Conservation (phyloP, 2,113 vertebrate species). For the Petaurus breviceps region DNA sequence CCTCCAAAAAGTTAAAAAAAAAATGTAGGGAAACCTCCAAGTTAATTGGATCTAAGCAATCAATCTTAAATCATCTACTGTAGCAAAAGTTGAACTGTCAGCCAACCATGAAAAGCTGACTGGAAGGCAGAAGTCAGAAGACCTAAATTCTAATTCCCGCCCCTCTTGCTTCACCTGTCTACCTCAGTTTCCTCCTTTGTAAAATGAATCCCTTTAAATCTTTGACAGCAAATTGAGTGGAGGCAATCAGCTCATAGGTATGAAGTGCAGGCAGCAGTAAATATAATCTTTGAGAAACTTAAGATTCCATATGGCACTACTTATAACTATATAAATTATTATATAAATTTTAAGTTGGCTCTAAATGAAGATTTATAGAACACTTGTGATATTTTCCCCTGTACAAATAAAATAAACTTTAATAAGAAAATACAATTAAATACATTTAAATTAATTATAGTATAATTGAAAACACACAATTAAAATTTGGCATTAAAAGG, state of each 20-base stretch:
- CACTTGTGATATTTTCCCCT: constrained; percentile 64
- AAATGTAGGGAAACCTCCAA: not conserved
- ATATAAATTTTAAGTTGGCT: constrained; percentile 46
- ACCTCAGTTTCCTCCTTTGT: not conserved
- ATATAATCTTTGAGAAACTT: constrained; percentile 39
- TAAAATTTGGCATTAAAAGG: constrained; percentile 78
- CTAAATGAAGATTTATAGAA: constrained; percentile 63
- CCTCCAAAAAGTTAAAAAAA: too few species aligned
- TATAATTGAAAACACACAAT: constrained; percentile 19
- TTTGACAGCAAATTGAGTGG: constrained; percentile 16
- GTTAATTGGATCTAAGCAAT: not conserved
- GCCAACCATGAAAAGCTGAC: not conserved
- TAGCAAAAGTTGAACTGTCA: not conserved
- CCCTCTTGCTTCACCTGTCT: too few species aligned
- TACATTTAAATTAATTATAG: too few species aligned
- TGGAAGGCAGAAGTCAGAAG: not conserved
- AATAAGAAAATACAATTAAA: constrained; percentile 70
- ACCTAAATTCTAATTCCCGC: not conserved
- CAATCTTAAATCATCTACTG: not conserved
- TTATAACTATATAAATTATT: constrained; percentile 7
- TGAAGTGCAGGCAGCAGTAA: constrained; percentile 30
- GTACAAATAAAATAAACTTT: constrained; percentile 81
- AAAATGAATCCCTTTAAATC: not conserved
- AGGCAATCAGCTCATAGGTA: not conserved
- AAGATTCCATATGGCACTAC: not conserved